Conservation (phyloP, 2,113 vertebrate species). For the Eurystomus gularis region DNA sequence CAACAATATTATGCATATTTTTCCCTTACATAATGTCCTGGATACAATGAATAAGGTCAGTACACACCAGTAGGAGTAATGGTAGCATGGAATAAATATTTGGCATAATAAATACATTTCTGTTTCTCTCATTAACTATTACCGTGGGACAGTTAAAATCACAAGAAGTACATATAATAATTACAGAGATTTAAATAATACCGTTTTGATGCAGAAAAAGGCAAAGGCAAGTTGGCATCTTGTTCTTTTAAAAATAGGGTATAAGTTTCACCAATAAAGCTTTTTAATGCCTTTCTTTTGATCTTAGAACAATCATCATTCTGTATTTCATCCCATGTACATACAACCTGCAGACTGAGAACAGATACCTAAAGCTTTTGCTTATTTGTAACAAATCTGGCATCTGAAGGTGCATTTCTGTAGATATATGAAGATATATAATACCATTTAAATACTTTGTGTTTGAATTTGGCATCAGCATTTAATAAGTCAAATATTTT, state of each 20-base stretch:
- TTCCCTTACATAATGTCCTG: constrained; percentile 58
- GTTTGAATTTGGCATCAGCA: not conserved
- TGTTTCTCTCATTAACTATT: constrained; percentile 51
- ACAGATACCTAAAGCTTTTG: not conserved
- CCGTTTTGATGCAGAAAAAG: not conserved
- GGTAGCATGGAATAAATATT: constrained; percentile 72
- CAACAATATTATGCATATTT: constrained; percentile 56
- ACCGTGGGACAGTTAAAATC: not conserved
- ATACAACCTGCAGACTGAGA: not conserved
- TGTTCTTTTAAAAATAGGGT: not conserved
- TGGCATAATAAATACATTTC: constrained; percentile 68
- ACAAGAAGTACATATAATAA: not conserved
- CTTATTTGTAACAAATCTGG: not conserved
- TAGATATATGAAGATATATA: not conserved
- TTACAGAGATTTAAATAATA: not conserved
- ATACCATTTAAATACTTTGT: not conserved
- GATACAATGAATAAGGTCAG: constrained; percentile 63
- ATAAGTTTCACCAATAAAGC: not conserved
- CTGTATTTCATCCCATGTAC: not conserved
- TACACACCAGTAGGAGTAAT: constrained; percentile 73
- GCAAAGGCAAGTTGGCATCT: not conserved
- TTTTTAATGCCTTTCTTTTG: not conserved
- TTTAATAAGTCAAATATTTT: not conserved
- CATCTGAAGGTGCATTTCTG: not conserved
- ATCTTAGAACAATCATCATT: not conserved